Evolutionary conservation across 2,888 invertebrate species (phyloP), one percentile per base, ranked within the genome.

Genomic region (Aleiodes leptofemur): DNA sequence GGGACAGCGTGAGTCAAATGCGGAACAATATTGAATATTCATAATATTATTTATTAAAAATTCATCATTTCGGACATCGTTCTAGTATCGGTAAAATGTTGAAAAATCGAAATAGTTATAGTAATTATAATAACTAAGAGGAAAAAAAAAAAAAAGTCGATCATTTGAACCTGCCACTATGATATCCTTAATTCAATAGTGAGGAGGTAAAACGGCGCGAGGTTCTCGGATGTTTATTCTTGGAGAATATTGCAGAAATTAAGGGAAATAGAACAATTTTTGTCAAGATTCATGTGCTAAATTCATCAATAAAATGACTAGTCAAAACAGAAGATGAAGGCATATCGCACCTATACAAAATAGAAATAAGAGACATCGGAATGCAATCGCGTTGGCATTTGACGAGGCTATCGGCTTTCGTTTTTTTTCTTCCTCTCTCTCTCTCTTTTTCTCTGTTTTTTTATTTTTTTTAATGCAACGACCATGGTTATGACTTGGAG

Each of bases 341-440:
- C 72, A 76, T 74, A 76, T 74, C 51, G 9, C 71, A 13, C 31
- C 69, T 68, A 51, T 73, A 74, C 57, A 55, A 59, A 70, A 76
- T 9, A 9, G 43, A 43, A 3, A 43, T 11, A 56, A 74, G 72
- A 79, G 70, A 82, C 79, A 80, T 84, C 71, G 86, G 85, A 84
- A 85, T 85, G 86, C 82, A 84, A 83, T 78, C 79, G 76, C 79
- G 74, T 80, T 85, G 85, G 81, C 82, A 85, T 85, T 85, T 85
- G 80, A 78, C 81, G 82, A 79, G 77, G 76, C 76, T 78, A 61
- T 73, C 75, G 77, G 76, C 79, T 79, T 80, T 80, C 79, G 70
- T 76, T 76, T 73, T 76, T 77, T 53, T 70, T 72, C 48, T 69
- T 23, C 23, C 48, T 59, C 59, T 70, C 43, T 16, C 53, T 70